Percentiles rank a stretch among this genome's conserved stretches.
These are phyloP conservation scores for Bombycilla garrulus DNA, from an alignment of 2,113 vertebrate genomes.

Conservation along the genomic window DNA sequence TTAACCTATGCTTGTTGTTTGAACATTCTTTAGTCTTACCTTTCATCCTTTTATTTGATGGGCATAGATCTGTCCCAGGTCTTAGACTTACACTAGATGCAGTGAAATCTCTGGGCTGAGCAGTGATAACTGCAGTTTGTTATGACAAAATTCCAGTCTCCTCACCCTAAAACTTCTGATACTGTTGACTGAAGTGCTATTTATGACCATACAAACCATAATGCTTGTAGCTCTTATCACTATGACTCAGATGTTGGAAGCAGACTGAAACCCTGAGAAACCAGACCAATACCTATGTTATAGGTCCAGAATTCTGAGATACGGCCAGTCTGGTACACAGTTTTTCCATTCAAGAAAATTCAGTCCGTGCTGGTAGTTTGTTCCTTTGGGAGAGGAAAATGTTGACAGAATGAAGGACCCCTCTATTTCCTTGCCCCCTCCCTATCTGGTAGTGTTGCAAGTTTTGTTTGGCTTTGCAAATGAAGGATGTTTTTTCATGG, in stretches of 20 bases:
- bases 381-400: neutral
- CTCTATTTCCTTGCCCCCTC: neutral
- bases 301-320: neutral
- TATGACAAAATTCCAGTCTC: neutral
- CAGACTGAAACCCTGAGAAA: neutral
- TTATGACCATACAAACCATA: neutral
- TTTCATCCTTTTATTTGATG: neutral
- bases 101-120: neutral
- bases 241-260: neutral
- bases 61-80: neutral
- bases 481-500: neutral
- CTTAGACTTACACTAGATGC: neutral
- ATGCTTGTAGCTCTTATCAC: neutral
- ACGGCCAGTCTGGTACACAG: neutral
- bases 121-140: neutral
- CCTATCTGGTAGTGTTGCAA: neutral
- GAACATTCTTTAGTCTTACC: neutral
- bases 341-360: neutral
- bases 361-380: neutral
- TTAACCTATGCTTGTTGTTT: neutral
- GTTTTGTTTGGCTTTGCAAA: neutral
- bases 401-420: neutral
- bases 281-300: neutral
- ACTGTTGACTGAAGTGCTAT: neutral
- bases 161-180: neutral